Percentiles rank a stretch among this genome's conserved stretches.
phyloP scores from a whole-genome alignment of 2,113 vertebrate species.

The Agapornis roseicollis region DNA sequence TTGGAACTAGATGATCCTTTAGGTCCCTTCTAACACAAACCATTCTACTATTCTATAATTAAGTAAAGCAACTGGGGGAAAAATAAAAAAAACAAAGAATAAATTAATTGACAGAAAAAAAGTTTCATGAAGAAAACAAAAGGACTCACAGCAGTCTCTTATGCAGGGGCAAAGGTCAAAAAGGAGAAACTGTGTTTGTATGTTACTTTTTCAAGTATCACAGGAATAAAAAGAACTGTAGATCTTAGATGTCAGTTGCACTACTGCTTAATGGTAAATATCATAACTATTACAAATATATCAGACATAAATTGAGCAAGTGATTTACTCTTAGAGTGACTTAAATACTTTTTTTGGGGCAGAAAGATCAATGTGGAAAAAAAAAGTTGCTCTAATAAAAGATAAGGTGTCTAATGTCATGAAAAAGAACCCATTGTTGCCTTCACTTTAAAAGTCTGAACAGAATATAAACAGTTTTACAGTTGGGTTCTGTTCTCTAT shows the following conservation, averaged over 20 bases:
- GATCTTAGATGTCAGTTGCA: not conserved
- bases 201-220: not conserved
- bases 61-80: not conserved
- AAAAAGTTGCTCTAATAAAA: not conserved
- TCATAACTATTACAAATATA: not conserved
- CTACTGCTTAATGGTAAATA: not conserved
- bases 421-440: not conserved
- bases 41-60: not conserved
- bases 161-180: not conserved
- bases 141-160: not conserved
- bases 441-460: not conserved
- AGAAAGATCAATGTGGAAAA: not conserved
- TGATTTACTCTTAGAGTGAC: not conserved
- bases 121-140: not conserved
- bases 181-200: accelerated
- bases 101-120: not conserved
- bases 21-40: not conserved
- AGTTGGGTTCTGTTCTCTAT: not conserved
- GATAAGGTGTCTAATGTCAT: not conserved
- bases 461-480: not conserved
- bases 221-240: not conserved
- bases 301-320: not conserved
- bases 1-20: not conserved
- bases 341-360: not conserved
- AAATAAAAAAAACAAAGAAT: not conserved